phyloP scores from a whole-genome alignment of 2,888 invertebrate genomes.

The Cataglyphis cursor region DNA sequence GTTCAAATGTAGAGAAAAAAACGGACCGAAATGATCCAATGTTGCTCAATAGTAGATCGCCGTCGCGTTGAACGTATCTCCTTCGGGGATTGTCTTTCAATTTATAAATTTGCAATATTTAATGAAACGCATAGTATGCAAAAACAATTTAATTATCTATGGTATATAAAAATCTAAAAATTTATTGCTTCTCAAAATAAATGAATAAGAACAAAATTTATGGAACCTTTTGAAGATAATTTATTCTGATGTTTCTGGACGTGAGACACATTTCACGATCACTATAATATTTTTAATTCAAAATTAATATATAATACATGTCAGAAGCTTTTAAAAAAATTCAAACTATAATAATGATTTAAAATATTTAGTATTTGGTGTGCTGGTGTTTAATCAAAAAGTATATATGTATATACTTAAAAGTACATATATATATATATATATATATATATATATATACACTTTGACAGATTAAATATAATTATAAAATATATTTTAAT shows the following conservation, averaged over 20 bases:
- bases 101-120: neutral
- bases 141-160: neutral
- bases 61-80: slow-evolving; percentile 44
- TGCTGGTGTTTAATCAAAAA: neutral
- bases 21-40: slow-evolving; percentile 59
- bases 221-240: neutral
- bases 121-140: neutral
- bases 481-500: neutral
- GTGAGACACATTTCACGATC: neutral
- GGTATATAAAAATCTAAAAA: neutral
- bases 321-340: neutral
- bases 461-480: slow-evolving; percentile 11
- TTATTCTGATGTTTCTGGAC: neutral
- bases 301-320: neutral
- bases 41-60: slow-evolving; percentile 60
- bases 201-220: neutral
- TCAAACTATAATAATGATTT: neutral
- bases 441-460: neutral
- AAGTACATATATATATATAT: neutral
- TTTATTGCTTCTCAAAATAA: neutral
- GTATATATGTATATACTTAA: neutral
- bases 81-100: slow-evolving; percentile 15
- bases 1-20: slow-evolving; percentile 76
- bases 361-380: neutral
- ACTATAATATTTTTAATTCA: neutral